Percentiles rank a stretch among this genome's conserved stretches.
These are phyloP conservation scores for Agrenia bidenticulata DNA, from an alignment of 2,888 invertebrate genomes.

Conservation along the genomic window DNA sequence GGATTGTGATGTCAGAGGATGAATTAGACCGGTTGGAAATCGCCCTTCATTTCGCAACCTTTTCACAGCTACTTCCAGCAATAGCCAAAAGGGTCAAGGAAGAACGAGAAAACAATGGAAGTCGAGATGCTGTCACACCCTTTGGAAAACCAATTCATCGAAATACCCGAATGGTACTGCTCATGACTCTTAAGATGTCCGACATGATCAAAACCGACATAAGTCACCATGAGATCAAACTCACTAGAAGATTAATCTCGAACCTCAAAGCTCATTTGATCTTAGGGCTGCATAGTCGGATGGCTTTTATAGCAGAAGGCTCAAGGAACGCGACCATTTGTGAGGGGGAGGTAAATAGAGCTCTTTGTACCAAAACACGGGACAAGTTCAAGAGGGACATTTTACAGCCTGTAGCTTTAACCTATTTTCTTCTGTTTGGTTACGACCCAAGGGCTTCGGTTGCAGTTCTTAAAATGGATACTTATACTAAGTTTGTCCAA, in stretches of 20 bases:
- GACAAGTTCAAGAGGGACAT: neutral
- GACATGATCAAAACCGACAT: neutral
- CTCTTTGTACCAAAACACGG: neutral
- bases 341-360: too few species aligned
- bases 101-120: neutral
- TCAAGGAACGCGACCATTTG: neutral
- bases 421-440: slow-evolving; percentile 2
- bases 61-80: neutral
- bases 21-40: neutral
- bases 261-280: neutral
- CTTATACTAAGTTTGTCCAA: neutral
- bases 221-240: neutral
- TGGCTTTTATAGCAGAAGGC: neutral
- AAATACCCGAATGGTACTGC: slow-evolving; percentile 2
- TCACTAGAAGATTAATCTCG: neutral
- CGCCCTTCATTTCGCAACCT: neutral
- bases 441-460: neutral
- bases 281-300: neutral
- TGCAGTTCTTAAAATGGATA: neutral
- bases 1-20: neutral
- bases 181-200: neutral
- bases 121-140: neutral
- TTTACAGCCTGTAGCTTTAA: neutral
- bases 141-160: slow-evolving; percentile 1
- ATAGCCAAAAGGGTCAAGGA: neutral